Percentiles rank a stretch among this genome's conserved stretches.
Evolutionary conservation across 92 coral and sea anemone species (phyloP).

Genomic region (Parazoanthus atlanticus): DNA sequence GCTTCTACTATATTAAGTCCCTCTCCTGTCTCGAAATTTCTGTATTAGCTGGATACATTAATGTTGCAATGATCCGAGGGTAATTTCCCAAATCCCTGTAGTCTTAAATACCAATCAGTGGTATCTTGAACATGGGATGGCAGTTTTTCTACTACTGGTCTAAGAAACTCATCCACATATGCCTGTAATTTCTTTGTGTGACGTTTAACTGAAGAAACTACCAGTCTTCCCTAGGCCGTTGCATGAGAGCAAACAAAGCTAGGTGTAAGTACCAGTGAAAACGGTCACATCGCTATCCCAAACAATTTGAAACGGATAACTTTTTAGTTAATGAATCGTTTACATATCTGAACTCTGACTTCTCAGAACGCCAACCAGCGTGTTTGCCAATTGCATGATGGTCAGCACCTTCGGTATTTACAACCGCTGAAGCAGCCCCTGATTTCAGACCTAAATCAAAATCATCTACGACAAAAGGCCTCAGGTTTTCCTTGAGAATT

Average conservation of each 20-base stretch:
- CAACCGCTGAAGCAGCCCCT: constrained; percentile 9
- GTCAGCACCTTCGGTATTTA: constrained; percentile 7
- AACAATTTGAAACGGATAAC: constrained; percentile 13
- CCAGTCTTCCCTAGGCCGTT: no score
- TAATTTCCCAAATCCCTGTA: no score
- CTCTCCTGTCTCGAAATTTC: no score
- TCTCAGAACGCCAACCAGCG: constrained; percentile 35
- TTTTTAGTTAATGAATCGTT: constrained; percentile 6
- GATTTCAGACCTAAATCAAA: constrained; percentile 24
- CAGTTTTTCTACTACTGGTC: no score
- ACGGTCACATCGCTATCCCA: background rate
- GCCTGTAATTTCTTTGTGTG: no score
- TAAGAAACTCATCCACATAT: no score
- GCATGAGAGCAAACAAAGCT: constrained; percentile 2
- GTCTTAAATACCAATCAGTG: no score
- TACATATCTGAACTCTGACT: constrained; percentile 22
- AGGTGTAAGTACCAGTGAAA: background rate
- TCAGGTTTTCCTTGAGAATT: constrained; percentile 1
- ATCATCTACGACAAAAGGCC: background rate
- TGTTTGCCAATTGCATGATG: constrained; percentile 24
- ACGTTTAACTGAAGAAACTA: no score
- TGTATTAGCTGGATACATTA: no score
- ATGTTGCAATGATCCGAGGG: no score
- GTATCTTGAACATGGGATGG: no score
- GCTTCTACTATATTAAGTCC: no score